Evolutionary conservation across 2,888 invertebrate genomes (phyloP).

Genomic region (Leptogaster cylindrica): DNA sequence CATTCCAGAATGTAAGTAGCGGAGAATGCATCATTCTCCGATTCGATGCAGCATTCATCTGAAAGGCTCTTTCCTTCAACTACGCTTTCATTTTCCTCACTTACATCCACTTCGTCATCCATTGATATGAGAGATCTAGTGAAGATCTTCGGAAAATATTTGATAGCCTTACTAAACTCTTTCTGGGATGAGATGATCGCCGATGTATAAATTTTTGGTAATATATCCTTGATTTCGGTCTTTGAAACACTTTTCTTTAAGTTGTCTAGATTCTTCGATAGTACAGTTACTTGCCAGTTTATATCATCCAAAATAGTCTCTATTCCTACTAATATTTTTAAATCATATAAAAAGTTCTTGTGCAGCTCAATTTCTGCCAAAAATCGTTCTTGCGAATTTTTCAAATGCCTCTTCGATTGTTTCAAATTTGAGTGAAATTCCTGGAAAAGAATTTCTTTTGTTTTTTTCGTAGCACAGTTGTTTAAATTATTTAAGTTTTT

Average conservation of each 20-base stretch:
- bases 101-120: background rate
- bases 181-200: background rate
- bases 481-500: background rate
- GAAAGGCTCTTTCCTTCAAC: background rate
- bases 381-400: background rate
- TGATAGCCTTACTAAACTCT: background rate
- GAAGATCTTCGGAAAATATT: background rate
- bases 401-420: background rate
- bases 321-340: constrained; percentile 11
- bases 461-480: background rate
- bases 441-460: background rate
- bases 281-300: background rate
- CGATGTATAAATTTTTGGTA: background rate
- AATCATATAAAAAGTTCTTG: constrained; percentile 1
- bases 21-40: background rate
- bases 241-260: background rate
- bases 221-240: background rate
- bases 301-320: background rate
- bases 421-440: background rate
- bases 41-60: background rate
- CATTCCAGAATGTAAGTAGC: background rate
- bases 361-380: background rate
- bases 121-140: background rate
- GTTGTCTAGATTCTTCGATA: constrained; percentile 16
- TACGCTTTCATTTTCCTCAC: background rate